Base-by-base conservation (phyloP, 2,113 vertebrate genomes). In the Phalacrocorax brasilianus region DNA sequence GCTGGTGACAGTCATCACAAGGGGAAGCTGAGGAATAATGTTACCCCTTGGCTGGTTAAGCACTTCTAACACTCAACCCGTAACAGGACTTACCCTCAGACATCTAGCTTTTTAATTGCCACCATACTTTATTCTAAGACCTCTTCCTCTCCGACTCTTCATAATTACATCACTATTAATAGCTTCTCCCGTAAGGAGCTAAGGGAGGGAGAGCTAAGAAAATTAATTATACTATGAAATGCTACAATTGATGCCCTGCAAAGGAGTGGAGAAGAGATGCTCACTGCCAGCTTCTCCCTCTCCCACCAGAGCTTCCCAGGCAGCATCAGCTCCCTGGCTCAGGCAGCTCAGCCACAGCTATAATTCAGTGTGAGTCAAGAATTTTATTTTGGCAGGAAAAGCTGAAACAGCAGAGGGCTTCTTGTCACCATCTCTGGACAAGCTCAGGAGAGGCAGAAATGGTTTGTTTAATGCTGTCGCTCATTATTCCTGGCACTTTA, bases 381-480 rank as follows among this genome's bases (percentile, higher is more conserved):
- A 78, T 62, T 55, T 61, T 74, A 71, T 92, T 97, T 89, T 49
- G 2, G 47, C 47, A 92, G 65, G 61, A 95, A 94, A 88, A 96
- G 96, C 92, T 96, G 96, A 92, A 91, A 77, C 92, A 96, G 92
- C 95, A 94, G 79, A 93, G 65, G 68, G 65, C 83, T 93, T 89
- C 85, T 94, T 95, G 92, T 94, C 92, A 95, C 88, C 0, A 0
- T 78, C 80, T 89, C 91, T 94, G 80, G 86, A 92, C 88, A 77
- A 94, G 65, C 65, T 52, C 94, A 95, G 76, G 73, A 93, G 80
- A 95, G 61, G 85, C 68, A 94, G 76, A 88, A 95, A 96, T 87
- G 70, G 80, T 71, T 96, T 96, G 91, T 92, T 96, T 95, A 94
- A 93, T 93, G 92, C 76, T 5, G 5, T 75, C 68, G 91, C 76